Conservation (phyloP, 1,140 invertebrate species). For the Drosophila quadrilineata region DNA sequence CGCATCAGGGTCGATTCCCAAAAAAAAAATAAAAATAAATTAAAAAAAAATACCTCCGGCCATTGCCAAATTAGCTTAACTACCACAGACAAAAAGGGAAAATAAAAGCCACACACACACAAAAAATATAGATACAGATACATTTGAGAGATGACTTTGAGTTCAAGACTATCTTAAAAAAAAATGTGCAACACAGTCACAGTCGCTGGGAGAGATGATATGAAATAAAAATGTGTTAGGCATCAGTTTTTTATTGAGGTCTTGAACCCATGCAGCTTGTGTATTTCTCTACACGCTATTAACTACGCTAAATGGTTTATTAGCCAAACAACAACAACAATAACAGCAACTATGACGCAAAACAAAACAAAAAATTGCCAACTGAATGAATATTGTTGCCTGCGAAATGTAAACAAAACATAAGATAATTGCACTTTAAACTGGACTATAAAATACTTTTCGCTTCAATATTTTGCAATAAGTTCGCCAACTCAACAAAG, state of each 20-base stretch:
- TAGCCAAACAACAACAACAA: constrained; percentile 61
- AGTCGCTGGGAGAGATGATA: constrained; percentile 25
- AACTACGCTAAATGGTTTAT: constrained; percentile 69
- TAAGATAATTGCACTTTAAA: constrained; percentile 5
- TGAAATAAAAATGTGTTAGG: constrained; percentile 40
- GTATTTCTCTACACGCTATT: constrained; percentile 61
- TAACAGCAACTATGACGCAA: constrained; percentile 31
- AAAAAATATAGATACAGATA: too few species aligned
- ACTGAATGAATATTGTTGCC: constrained; percentile 48
- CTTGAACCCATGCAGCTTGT: constrained; percentile 56
- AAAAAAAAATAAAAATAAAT: constrained; percentile 8
- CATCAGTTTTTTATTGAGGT: constrained; percentile 48
- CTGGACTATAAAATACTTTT: neutral
- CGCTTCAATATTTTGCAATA: too few species aligned
- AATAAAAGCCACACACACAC: too few species aligned
- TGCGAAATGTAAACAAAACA: constrained; percentile 22
- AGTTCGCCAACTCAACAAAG: neutral
- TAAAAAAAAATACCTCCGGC: neutral
- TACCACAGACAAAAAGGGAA: too few species aligned
- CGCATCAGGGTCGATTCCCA: neutral
- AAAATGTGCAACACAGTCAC: constrained; percentile 1
- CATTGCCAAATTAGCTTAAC: constrained; percentile 1
- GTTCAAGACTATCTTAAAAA: constrained; percentile 40
- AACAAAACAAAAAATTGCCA: constrained; percentile 45
- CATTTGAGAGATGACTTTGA: constrained; percentile 31